Percentiles rank a stretch among this genome's conserved stretches.
Evolutionary conservation across 2,888 invertebrate species (phyloP).

Genomic region (Axea sp.): DNA sequence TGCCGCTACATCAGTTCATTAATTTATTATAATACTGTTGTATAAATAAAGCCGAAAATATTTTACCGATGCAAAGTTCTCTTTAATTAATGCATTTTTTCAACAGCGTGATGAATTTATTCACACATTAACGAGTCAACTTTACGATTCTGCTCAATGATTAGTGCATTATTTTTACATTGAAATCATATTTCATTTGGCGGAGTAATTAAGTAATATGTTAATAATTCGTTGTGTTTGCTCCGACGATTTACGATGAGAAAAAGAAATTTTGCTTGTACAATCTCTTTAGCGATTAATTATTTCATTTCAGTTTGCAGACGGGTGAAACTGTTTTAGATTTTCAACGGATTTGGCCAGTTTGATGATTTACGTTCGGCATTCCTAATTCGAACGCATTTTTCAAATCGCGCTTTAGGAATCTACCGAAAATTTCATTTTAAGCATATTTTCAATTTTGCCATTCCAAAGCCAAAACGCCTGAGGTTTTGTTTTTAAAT

Average conservation of each 20-base stretch:
- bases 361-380: background rate
- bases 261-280: conserved; percentile 12
- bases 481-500: too few relatives aligned
- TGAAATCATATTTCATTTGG: conserved; percentile 19
- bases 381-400: conserved; percentile 6
- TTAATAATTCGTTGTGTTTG: conserved; percentile 38
- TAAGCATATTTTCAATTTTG: background rate
- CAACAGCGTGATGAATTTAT: conserved; percentile 18
- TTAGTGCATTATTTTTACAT: conserved; percentile 19
- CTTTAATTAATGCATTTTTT: conserved; percentile 32
- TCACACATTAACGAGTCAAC: conserved; percentile 12
- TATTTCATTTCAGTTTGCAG: too few relatives aligned
- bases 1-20: too few relatives aligned
- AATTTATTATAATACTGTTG: conserved; percentile 16
- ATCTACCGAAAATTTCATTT: too few relatives aligned
- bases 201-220: conserved; percentile 32
- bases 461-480: too few relatives aligned
- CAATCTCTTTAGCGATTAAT: too few relatives aligned
- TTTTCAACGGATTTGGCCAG: too few relatives aligned
- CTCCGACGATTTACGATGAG: conserved; percentile 29
- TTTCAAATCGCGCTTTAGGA: too few relatives aligned
- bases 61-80: conserved; percentile 30
- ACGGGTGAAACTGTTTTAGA: too few relatives aligned
- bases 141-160: conserved; percentile 15
- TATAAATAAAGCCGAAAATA: conserved; percentile 18